Evolutionary conservation across 2,888 invertebrate species (phyloP), one percentile per base, ranked within the genome.

Genomic region (Oxytorus armatus): DNA sequence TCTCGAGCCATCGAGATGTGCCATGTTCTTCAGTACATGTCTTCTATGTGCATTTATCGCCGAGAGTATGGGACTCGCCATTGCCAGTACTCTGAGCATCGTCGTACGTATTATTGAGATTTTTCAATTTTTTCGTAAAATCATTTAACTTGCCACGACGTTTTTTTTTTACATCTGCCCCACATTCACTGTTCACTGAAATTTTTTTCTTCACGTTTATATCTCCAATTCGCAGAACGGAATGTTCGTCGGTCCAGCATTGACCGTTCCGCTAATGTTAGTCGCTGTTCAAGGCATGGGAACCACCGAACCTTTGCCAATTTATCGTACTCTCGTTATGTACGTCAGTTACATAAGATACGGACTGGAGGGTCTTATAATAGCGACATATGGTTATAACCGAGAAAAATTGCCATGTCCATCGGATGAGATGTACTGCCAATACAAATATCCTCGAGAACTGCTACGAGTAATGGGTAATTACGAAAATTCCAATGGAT

Each of bases 271-370:
- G 0, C 93, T 98, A 10, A 96, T 98, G 94, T 92, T 98, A 73
- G 93, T 98, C 61, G 96, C 98, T 3, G 96, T 96, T 0, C 96
- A 96, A 88, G 97, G 98, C 33, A 96, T 98, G 87, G 98, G 98
- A 3, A 91, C 88, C 65, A 93, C 93, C n/a, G 93, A 94, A 0
- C 95, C 96, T 0, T 94, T 96, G 18, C 96, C 98, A 0, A 89
- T 95, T 0, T 94, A 96, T 84, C 95, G 98, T 90, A 94, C 95
- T 83, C 92, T 98, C 87, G 93, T 96, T 0, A 96, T 98, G 93
- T 96, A 96, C 83, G 93, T 96, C 68, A 98, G 97, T 78, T 98
- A 96, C 90, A 93, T 98, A 74, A 94, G 97, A 8, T 95, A 97
- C 88, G 95, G 96, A 0, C 94, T 97, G 79, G 97, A 98, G 89